A percentile compares a stretch with the other conserved stretches of the same genome.
Evolutionary conservation across 2,797 vertebrate genomes (phyloP).

Genomic region (Spea hammondii): DNA sequence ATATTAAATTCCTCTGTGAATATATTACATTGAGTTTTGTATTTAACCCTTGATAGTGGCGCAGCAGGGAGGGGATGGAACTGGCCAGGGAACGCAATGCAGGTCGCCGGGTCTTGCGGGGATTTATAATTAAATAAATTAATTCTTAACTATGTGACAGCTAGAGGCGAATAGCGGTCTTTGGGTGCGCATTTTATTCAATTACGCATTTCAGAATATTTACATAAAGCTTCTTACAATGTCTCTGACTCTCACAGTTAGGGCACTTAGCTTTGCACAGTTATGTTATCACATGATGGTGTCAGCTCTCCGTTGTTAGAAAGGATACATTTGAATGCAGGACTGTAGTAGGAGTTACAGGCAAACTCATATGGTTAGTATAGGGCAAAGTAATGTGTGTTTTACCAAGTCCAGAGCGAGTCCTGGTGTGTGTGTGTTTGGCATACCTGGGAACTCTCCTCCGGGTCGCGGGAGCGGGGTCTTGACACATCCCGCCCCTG

Average conservation of each 20-base stretch:
- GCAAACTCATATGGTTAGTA: neutral
- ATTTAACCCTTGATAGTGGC: neutral
- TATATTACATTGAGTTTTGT: neutral
- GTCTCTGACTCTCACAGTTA: neutral
- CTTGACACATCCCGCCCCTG: too few species aligned
- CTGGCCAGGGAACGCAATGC: neutral
- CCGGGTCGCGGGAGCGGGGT: too few species aligned
- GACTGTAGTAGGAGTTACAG: neutral
- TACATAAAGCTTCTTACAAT: conserved; percentile 6
- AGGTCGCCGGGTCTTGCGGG: neutral
- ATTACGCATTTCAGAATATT: neutral
- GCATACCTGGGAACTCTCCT: too few species aligned
- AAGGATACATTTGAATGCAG: neutral
- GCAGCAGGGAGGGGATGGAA: neutral
- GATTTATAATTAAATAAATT: neutral
- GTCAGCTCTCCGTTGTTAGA: conserved; percentile 9
- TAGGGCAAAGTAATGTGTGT: too few species aligned
- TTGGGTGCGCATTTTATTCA: neutral
- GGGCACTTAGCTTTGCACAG: neutral
- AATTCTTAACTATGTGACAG: too few species aligned
- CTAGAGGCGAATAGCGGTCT: too few species aligned
- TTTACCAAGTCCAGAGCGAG: too few species aligned
- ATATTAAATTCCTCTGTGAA: neutral
- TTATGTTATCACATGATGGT: conserved; percentile 8
- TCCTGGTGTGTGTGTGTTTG: too few species aligned